These are phyloP conservation scores for Bothrops jararaca DNA, from an alignment of 2,113 vertebrate genomes.

Conservation along the genomic window DNA sequence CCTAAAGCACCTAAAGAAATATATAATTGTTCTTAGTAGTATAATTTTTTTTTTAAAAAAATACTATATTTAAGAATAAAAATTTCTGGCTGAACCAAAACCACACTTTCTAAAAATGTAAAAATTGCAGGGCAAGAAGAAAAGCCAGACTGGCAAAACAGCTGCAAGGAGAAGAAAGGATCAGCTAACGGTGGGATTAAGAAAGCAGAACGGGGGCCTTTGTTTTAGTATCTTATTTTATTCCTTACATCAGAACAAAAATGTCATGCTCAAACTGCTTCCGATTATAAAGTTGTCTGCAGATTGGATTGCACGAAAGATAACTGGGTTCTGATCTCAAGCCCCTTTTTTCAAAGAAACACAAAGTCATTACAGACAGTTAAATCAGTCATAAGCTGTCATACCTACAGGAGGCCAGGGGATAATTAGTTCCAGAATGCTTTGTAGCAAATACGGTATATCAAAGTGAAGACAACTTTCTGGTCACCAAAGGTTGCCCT, in stretches of 20 bases:
- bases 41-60: neutral
- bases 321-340: neutral
- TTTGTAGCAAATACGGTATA: neutral
- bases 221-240: neutral
- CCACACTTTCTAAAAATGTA: conserved; percentile 5
- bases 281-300: neutral
- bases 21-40: neutral
- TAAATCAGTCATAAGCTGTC: neutral
- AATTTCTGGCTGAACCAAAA: neutral
- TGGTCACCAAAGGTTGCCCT: neutral
- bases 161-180: neutral
- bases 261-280: neutral
- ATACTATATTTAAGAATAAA: neutral
- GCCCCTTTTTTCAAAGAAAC: neutral
- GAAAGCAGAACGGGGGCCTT: neutral
- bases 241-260: rapidly evolving
- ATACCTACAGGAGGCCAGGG: neutral
- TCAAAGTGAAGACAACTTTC: neutral
- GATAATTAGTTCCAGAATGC: neutral
- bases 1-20: neutral
- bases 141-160: neutral
- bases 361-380: neutral
- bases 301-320: neutral
- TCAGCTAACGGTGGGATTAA: neutral
- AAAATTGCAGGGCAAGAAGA: conserved; percentile 7